A percentile compares a stretch with the other conserved stretches of the same genome.
phyloP scores from a whole-genome alignment of 2,888 invertebrate genomes.

The Pristionchus arcanus region DNA sequence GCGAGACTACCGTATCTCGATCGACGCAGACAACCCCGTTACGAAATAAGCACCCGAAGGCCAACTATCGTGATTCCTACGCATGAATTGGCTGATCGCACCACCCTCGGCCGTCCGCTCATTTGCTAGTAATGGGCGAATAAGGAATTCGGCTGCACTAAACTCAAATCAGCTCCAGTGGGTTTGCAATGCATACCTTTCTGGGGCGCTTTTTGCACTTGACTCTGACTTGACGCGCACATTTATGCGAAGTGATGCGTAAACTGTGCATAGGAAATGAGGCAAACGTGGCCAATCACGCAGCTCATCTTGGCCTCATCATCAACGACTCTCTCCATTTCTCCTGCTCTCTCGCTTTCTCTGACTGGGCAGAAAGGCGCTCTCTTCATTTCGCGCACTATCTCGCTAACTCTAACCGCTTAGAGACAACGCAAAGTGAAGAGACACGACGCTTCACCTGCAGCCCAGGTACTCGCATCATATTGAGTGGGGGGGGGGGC shows the following conservation, averaged over 20 bases:
- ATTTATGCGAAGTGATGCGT: neutral
- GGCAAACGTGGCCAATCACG: neutral
- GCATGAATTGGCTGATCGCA: neutral
- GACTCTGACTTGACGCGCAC: neutral
- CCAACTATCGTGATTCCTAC: neutral
- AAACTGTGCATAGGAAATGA: constrained; percentile 18
- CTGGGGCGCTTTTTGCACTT: neutral
- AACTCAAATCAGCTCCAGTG: neutral
- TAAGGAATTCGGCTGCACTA: neutral
- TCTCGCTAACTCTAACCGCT: neutral
- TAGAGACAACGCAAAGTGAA: neutral
- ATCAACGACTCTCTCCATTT: neutral
- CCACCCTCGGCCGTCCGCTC: neutral
- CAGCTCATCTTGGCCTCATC: neutral
- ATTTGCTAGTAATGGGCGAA: neutral
- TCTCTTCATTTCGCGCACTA: neutral
- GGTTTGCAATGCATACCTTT: neutral
- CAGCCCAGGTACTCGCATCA: constrained; percentile 5
- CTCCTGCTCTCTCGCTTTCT: neutral
- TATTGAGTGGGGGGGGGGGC: neutral
- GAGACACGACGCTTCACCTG: neutral
- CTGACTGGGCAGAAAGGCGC: neutral
- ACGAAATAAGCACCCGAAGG: too few species aligned
- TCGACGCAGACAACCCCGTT: too few species aligned
- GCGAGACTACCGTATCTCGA: too few species aligned